Evolutionary conservation across 2,888 invertebrate genomes (phyloP).

Genomic region (Eupeodes luniger): DNA sequence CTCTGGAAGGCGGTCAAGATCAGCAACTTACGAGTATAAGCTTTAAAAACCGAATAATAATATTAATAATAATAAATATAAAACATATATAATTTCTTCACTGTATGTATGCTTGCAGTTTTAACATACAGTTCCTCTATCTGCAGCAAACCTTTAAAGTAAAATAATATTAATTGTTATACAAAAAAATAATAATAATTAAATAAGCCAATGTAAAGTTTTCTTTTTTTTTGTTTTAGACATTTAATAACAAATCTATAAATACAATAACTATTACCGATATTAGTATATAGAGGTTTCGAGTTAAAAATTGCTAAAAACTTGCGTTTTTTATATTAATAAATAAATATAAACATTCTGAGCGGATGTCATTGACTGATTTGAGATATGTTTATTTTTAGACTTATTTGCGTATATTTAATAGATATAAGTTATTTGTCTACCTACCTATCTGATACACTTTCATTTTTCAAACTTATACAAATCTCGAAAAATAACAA

Average conservation of each 20-base stretch:
- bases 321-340: conserved; percentile 41
- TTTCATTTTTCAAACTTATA: neutral
- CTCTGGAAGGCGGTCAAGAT: conserved; percentile 83
- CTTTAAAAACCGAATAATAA: conserved; percentile 78
- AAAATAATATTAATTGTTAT: conserved; percentile 36
- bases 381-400: conserved; percentile 12
- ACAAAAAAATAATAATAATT: neutral
- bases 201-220: conserved; percentile 39
- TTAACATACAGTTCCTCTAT: conserved; percentile 44
- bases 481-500: neutral
- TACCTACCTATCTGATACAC: neutral
- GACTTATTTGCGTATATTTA: neutral
- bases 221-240: conserved; percentile 20
- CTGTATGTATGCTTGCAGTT: conserved; percentile 42
- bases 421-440: neutral
- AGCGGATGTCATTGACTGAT: conserved; percentile 41
- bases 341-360: conserved; percentile 29
- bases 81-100: conserved; percentile 1
- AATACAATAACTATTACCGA: conserved; percentile 40
- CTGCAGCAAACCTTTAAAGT: conserved; percentile 16
- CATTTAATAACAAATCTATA: conserved; percentile 35
- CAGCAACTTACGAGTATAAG: conserved; percentile 83
- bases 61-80: neutral
- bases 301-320: conserved; percentile 44
- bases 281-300: conserved; percentile 41